These are phyloP conservation scores for Malurus cyaneus DNA, from an alignment of 2,113 vertebrate genomes.

Conservation along the genomic window DNA sequence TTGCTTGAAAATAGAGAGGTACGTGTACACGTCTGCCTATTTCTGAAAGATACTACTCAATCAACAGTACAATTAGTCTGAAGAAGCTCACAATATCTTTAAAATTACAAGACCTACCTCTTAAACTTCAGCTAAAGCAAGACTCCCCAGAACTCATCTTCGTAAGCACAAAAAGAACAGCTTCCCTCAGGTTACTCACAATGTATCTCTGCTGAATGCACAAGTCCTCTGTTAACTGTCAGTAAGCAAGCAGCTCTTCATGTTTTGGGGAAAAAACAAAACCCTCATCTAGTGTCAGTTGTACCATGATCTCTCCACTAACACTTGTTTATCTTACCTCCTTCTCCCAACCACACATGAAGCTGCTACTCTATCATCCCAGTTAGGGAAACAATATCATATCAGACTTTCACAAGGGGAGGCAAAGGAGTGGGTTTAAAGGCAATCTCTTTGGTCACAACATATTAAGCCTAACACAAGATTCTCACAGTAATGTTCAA, in stretches of 20 bases:
- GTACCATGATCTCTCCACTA: not conserved
- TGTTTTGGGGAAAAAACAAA: not conserved
- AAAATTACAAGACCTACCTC: not conserved
- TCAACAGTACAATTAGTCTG: not conserved
- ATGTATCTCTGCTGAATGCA: not conserved
- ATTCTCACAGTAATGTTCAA: not conserved
- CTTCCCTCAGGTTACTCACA: not conserved
- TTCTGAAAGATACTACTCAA: not conserved
- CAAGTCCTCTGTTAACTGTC: not conserved
- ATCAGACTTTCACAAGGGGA: not conserved
- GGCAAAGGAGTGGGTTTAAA: not conserved
- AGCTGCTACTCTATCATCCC: not conserved
- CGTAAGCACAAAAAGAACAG: not conserved
- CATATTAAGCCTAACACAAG: not conserved
- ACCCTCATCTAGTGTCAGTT: not conserved
- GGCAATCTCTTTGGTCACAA: not conserved
- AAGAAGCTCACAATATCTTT: not conserved
- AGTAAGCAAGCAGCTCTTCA: not conserved
- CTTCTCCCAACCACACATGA: not conserved
- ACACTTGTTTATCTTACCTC: not conserved
- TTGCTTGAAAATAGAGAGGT: constrained; percentile 92
- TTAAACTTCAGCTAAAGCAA: not conserved
- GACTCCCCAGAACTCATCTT: not conserved
- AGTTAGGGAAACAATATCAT: not conserved
- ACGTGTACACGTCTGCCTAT: not conserved